These are phyloP conservation scores for Tragelaphus eurycerus DNA, from an alignment of 2,797 vertebrate species.

Conservation along the genomic window DNA sequence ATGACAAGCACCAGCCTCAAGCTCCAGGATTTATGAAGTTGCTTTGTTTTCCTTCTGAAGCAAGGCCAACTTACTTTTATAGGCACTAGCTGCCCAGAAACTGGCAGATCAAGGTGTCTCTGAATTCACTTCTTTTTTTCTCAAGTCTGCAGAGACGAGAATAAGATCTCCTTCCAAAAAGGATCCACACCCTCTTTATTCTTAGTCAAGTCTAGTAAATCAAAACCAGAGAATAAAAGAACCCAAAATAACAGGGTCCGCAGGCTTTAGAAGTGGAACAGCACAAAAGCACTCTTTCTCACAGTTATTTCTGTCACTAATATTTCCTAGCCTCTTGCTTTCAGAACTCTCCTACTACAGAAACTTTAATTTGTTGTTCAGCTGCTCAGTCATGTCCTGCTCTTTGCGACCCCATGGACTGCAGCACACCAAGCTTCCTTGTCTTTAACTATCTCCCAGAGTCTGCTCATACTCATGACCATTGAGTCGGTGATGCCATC, in stretches of 20 bases:
- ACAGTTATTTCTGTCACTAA: not conserved
- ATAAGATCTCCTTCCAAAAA: not conserved
- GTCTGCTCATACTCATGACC: not conserved
- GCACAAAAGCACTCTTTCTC: too few species aligned
- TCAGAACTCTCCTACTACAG: not conserved
- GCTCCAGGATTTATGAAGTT: not conserved
- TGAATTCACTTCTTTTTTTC: not conserved
- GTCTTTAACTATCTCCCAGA: not conserved
- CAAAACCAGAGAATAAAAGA: not conserved
- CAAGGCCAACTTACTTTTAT: not conserved
- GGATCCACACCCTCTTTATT: not conserved
- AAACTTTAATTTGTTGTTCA: not conserved
- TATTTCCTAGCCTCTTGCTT: not conserved
- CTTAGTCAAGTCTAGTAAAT: not conserved
- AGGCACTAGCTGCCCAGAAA: not conserved
- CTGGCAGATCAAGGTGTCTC: not conserved
- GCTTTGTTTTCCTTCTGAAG: not conserved
- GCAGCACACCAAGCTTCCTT: not conserved
- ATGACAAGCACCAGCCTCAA: not conserved
- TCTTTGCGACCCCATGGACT: not conserved
- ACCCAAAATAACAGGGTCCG: accelerated
- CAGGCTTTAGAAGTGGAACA: accelerated
- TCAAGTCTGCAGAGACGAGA: not conserved
- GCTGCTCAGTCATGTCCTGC: not conserved
- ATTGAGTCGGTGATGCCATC: not conserved